Percentiles rank a stretch among this genome's conserved stretches.
Evolutionary conservation across 35 echinoderm and acorn worm species (phyloP).

Genomic region (Ptychodera flava): DNA sequence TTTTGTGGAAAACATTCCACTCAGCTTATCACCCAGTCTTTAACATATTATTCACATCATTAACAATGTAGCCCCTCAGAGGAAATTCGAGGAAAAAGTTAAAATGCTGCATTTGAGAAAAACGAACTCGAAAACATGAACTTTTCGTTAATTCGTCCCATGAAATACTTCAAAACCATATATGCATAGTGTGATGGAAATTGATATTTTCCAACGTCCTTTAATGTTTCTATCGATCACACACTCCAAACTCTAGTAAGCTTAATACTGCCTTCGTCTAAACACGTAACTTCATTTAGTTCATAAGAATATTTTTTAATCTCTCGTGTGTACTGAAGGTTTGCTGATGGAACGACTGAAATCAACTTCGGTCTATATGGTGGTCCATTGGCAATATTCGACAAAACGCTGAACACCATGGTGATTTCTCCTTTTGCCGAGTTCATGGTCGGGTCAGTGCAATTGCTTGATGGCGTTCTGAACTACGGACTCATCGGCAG

Average conservation of each 20-base stretch:
- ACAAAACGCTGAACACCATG: conserved; percentile 19
- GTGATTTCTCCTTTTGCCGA: conserved; percentile 23
- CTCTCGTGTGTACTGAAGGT: neutral
- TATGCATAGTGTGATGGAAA: no score
- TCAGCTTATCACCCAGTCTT: neutral
- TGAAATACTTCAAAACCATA: no score
- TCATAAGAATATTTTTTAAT: neutral
- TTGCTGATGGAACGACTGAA: neutral
- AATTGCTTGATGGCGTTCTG: neutral
- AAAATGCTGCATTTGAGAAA: no score
- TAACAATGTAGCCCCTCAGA: no score
- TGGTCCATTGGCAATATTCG: conserved; percentile 25
- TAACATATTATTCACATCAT: no score
- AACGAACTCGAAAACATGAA: no score
- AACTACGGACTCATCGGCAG: conserved; percentile 27
- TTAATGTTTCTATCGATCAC: neutral
- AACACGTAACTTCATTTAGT: neutral
- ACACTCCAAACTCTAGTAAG: neutral
- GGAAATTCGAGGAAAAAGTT: no score
- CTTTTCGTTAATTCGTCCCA: no score
- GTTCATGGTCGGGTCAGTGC: conserved; percentile 36
- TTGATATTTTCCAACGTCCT: neutral
- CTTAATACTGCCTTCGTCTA: neutral
- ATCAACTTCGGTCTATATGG: conserved; percentile 14
- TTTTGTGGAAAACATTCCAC: neutral